Conservation (phyloP, 2,113 vertebrate genomes). For the Misgurnus anguillicaudatus region DNA sequence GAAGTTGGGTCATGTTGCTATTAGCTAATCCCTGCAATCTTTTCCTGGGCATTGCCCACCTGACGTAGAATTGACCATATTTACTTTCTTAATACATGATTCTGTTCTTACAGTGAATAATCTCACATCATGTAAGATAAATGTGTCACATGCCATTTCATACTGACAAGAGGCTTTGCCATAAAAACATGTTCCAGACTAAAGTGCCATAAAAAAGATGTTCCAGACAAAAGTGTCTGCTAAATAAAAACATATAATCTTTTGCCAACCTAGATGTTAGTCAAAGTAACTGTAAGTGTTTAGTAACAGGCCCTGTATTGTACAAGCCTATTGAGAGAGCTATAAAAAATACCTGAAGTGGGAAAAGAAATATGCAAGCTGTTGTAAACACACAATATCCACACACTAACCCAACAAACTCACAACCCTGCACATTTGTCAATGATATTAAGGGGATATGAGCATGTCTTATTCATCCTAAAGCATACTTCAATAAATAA, state of each 20-base stretch:
- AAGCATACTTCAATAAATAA: slow-evolving; percentile 5
- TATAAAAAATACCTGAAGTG: not conserved
- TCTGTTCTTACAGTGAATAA: no score
- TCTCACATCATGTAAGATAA: no score
- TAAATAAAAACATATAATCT: not conserved
- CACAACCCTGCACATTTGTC: not conserved
- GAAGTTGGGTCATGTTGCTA: no score
- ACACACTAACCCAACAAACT: not conserved
- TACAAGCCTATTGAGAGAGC: not conserved
- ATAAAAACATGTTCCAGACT: no score
- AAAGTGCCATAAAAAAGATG: no score
- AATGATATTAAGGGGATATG: not conserved
- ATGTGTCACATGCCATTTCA: no score
- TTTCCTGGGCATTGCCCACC: no score
- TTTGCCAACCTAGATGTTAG: not conserved
- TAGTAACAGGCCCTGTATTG: not conserved
- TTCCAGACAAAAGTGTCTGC: no score
- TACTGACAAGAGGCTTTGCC: no score
- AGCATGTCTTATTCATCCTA: not conserved
- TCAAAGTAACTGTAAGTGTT: not conserved
- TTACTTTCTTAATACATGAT: no score
- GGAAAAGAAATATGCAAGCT: not conserved
- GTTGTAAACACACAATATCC: not conserved
- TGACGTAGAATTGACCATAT: no score
- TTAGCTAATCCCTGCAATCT: no score